phyloP scores from a whole-genome alignment of 1,140 invertebrate genomes.

The Danaus melanippus region DNA sequence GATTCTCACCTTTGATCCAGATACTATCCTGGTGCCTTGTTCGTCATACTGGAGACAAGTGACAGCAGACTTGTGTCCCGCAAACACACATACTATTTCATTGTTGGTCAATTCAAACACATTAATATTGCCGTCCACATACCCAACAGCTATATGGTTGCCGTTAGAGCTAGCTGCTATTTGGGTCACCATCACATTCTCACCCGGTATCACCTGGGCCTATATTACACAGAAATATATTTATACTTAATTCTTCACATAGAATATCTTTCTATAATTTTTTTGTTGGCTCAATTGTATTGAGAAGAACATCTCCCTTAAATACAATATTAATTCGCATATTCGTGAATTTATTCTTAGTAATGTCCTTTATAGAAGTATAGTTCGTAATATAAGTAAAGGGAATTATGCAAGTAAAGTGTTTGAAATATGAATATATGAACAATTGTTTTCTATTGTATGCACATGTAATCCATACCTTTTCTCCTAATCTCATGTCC shows the following conservation, averaged over 20 bases:
- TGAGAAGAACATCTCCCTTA: too few species aligned
- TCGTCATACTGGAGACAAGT: constrained; percentile 87
- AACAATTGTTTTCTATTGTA: too few species aligned
- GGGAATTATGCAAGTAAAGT: too few species aligned
- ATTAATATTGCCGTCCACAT: constrained; percentile 90
- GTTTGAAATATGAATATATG: too few species aligned
- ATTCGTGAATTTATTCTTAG: too few species aligned
- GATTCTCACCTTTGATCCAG: constrained; percentile 84
- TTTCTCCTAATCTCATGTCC: constrained; percentile 92
- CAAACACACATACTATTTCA: constrained; percentile 84
- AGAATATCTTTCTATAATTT: neutral
- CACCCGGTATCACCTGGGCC: constrained; percentile 82
- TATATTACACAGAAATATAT: constrained; percentile 34
- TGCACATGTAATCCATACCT: constrained; percentile 72
- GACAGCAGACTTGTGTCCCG: constrained; percentile 91
- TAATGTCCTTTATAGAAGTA: too few species aligned
- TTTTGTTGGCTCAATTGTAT: too few species aligned
- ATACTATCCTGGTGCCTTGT: constrained; percentile 85
- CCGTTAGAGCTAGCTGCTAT: constrained; percentile 81
- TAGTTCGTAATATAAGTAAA: too few species aligned
- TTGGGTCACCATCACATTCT: constrained; percentile 83
- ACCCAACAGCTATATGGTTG: constrained; percentile 89
- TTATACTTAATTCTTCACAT: constrained; percentile 1
- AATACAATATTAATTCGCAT: too few species aligned
- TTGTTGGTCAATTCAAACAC: constrained; percentile 82